These are phyloP conservation scores for Lacerta viridis DNA, from an alignment of 2,797 vertebrate genomes.

Conservation along the genomic window DNA sequence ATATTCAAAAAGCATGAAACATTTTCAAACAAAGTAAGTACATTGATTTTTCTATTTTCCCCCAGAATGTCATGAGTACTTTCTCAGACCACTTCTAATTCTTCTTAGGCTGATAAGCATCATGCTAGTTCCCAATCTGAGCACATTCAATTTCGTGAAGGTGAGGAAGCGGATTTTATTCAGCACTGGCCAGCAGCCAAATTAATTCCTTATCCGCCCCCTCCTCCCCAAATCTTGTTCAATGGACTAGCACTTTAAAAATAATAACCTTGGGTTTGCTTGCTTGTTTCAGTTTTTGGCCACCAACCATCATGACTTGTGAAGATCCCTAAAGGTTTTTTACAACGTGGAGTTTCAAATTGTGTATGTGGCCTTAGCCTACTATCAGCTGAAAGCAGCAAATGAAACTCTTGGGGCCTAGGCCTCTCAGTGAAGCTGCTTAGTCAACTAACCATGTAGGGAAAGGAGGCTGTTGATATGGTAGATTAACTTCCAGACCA, in stretches of 20 bases:
- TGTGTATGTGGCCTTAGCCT: fast-evolving
- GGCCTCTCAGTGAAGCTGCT: neutral
- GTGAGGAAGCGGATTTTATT: neutral
- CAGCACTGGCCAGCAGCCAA: constrained; percentile 12
- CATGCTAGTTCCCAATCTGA: neutral
- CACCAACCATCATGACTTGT: neutral
- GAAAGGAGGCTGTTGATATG: neutral
- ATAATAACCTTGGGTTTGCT: neutral
- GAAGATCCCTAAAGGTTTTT: neutral
- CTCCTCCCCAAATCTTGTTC: neutral
- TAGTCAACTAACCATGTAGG: neutral
- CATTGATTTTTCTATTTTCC: neutral
- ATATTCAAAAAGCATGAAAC: neutral
- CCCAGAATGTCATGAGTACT: neutral
- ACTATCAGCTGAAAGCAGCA: neutral
- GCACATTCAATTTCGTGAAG: neutral
- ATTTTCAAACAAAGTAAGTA: neutral
- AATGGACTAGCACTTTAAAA: neutral
- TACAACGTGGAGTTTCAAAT: too few relatives aligned
- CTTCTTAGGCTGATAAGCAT: neutral
- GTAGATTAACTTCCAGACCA: neutral
- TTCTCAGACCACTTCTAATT: neutral
- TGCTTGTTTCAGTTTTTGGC: neutral
- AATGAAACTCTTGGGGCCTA: neutral
- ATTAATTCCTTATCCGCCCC: neutral